Base-by-base conservation (phyloP, 2,797 vertebrate genomes). In the Gastrophryne carolinensis region DNA sequence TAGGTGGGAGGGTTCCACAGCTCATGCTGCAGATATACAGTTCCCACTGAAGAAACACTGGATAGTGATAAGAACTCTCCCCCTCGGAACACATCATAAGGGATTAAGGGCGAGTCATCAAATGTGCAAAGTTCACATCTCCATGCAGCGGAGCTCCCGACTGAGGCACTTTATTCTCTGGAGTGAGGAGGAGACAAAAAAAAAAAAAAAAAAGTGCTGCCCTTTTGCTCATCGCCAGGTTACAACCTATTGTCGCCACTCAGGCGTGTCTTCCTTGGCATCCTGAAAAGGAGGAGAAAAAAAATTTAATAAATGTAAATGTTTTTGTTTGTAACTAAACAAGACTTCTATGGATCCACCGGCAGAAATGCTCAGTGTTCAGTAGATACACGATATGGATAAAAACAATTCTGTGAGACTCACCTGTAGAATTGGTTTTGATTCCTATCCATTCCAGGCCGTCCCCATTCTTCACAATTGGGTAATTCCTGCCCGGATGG, bases 181-280 rank as follows among this genome's bases (percentile, higher is more conserved):
- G 41, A 17, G 41, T 17, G 12, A 35, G 39, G 32, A 13, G 17
- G n/a, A 54, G 47, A 19, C 35, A 15, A 7, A 50, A 70, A 17
- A n/a, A n/a, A n/a, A n/a, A n/a, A n/a, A 50, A 41, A 65, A 58
- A 34, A 4, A 9, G 10, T 26, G 17, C 23, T 12, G 23, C 9
- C 21, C 39, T 65, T 17, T 17, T 30, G 6, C 19, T 35, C 44
- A 17, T 19, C 44, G 7, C 2, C 29, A 80, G 82, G 85, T 90
- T 94, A 97, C 86, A 97, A 93, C 30, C 93, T 93, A 89, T 96
- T 98, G 85, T 98, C 96, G 82, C 94, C 95, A 2, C 95, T 95
- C 85, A 98, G 92, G 83, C 93, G 90, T 82, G 96, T 94, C 90
- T 95, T 91, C 77, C 94, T 91, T 80, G 94, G 86, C 73, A 92